Evolutionary conservation across 2,888 invertebrate genomes (phyloP), one percentile per base, ranked within the genome.

Genomic region (Philopedon plagiatum): DNA sequence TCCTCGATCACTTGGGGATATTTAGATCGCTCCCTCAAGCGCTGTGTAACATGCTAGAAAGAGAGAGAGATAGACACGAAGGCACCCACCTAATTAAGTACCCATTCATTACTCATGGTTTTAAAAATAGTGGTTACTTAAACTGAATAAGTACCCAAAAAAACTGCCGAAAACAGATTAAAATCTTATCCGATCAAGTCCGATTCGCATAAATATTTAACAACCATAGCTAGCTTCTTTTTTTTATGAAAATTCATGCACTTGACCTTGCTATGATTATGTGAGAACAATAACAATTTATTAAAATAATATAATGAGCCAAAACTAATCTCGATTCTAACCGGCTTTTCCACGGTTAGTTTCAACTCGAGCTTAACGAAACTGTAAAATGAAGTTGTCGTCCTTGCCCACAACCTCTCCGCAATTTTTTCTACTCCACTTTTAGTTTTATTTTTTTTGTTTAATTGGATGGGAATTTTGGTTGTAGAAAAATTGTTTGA

Each of bases 291-390:
- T 46, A 66, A 44, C 60, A 39, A 67, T 49, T 67, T 66, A 57
- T 44, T 66, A 66, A 57, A 41, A n/a, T 67, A 67, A 67, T 58
- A 67, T 67, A 67, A 67, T 58, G 60, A 60, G 67, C 60, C 67
- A 67, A 58, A 67, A 58, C 67, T 67, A 67, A 67, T 67, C 51
- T 60, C 23, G 67, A 67, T 60, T 58, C 41, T 46, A 44, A 65
- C 19, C 39, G 32, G 44, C 32, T 44, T 56, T 65, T 65, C 29
- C 44, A 44, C 41, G 56, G 41, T 39, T 39, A 58, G 26, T 41
- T 15, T 58, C 15, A 58, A 26, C 37, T 37, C 58, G 58, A 39
- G 58, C 58, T 15, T 58, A 15, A 58, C n/a, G 15, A 41, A 54
- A 58, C 23, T 41, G 11, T 41, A 41, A 39, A 58, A 58, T 58